Conservation (phyloP, 2,888 invertebrate genomes). For the Geophilus truncorum region DNA sequence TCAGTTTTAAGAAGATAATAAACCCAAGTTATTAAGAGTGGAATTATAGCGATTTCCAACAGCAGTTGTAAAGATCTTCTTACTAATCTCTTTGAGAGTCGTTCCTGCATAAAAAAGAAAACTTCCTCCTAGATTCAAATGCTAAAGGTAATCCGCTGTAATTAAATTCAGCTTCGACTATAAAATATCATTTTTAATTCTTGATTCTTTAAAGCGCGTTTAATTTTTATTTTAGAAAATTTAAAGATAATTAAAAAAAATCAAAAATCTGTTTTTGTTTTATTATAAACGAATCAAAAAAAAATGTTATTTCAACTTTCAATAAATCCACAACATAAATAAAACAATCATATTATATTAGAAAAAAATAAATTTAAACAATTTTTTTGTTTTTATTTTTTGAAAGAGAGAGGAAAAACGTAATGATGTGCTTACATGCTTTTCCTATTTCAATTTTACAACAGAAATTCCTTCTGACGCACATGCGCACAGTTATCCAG, state of each 20-base stretch:
- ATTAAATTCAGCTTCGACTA: neutral
- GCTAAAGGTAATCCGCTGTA: neutral
- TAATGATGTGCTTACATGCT: neutral
- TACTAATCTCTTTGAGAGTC: neutral
- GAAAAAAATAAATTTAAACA: neutral
- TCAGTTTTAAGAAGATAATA: conserved; percentile 11
- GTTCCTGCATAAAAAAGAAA: neutral
- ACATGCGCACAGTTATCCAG: neutral
- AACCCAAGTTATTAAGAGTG: neutral
- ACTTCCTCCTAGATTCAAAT: neutral
- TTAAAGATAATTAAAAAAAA: no score
- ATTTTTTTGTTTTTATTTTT: neutral
- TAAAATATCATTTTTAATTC: neutral
- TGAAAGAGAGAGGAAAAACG: neutral
- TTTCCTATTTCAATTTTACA: neutral
- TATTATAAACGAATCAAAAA: no score
- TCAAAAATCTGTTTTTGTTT: no score
- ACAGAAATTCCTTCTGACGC: neutral
- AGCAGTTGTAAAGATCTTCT: neutral
- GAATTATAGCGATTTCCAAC: neutral
- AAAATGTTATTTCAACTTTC: no score
- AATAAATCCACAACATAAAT: no score
- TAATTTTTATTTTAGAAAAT: neutral
- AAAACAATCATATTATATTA: neutral
- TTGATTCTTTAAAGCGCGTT: neutral